Evolutionary conservation across 2,113 vertebrate genomes (phyloP).

Genomic region (Phycodurus eques): DNA sequence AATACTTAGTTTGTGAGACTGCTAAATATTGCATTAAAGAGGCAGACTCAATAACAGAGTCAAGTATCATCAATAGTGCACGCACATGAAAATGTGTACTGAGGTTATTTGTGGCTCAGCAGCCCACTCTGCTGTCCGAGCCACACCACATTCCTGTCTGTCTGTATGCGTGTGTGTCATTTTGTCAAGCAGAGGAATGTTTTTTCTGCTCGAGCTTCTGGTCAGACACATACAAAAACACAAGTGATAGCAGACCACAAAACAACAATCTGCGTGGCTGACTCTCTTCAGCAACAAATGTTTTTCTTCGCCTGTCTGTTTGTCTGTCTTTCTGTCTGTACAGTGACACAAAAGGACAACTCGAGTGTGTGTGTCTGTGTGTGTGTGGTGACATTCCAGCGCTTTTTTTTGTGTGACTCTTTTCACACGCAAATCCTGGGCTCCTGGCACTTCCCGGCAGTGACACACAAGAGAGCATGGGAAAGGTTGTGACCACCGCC

Average conservation of each 20-base stretch:
- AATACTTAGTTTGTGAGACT: background rate
- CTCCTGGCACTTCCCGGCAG: constrained; percentile 46
- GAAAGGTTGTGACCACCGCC: constrained; percentile 60
- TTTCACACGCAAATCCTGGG: constrained; percentile 68
- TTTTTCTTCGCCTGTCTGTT: constrained; percentile 23
- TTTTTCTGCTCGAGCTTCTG: constrained; percentile 33
- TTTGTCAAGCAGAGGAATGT: constrained; percentile 38
- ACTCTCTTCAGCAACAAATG: constrained; percentile 41
- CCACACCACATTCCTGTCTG: constrained; percentile 45
- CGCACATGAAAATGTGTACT: constrained; percentile 20
- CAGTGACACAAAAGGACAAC: constrained; percentile 60
- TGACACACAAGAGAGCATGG: constrained; percentile 59
- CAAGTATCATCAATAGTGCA: constrained; percentile 8
- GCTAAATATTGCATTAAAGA: background rate
- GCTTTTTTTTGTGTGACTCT: constrained; percentile 33
- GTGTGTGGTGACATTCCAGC: constrained; percentile 53
- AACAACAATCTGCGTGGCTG: constrained; percentile 35
- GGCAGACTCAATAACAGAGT: background rate
- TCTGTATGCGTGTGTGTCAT: constrained; percentile 16
- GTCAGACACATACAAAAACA: constrained; percentile 30
- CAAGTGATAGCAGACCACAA: constrained; percentile 34
- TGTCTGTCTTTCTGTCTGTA: constrained; percentile 24
- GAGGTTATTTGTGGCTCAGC: constrained; percentile 44
- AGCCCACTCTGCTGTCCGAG: constrained; percentile 28
- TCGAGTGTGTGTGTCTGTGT: constrained; percentile 37